Base-by-base conservation (phyloP, 2,113 vertebrate genomes). In the Catharus fuscescens region DNA sequence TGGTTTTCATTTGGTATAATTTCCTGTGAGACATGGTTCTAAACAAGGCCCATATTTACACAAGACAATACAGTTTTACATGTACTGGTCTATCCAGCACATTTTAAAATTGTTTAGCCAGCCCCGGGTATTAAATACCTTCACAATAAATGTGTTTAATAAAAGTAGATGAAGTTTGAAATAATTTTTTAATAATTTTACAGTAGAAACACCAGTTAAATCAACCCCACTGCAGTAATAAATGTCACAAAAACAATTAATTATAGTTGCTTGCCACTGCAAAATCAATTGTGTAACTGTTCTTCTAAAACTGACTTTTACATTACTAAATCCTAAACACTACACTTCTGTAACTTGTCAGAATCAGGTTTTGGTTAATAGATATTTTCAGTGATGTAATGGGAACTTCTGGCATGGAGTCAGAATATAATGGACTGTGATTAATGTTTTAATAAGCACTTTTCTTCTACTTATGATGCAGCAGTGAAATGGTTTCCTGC, bases 391-490 rank as follows among this genome's bases (percentile, higher is more conserved):
- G 93, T 98, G 98, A 98, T 98, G 98, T 98, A 98, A 98, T 98
- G 95, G 98, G 97, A 98, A 98, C 92, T 98, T 97, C 97, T 98
- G 98, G 98, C 98, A 83, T 80, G 88, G 95, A 97, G 97, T 98
- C 98, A 98, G 96, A 97, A 93, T 97, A 97, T 98, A 98, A 98
- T 98, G 97, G 97, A 96, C 97, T 97, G 96, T 98, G 98, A 98
- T 98, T 98, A 98, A 98, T 98, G 98, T 97, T 98, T 98, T 98
- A 98, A 98, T 98, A 98, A 98, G 98, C 96, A 96, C 93, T 98
- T 98, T 98, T 97, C 97, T 98, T 78, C 97, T 97, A 91, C 97
- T 97, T 96, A 97, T 93, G 97, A 97, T 98, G 97, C 95, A 95
- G 96, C 97, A 97, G 93, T 97, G 95, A 97, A 98, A 97, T 91